Evolutionary conservation across 1,140 invertebrate genomes (phyloP).

Genomic region (Leptopilina clavipes): DNA sequence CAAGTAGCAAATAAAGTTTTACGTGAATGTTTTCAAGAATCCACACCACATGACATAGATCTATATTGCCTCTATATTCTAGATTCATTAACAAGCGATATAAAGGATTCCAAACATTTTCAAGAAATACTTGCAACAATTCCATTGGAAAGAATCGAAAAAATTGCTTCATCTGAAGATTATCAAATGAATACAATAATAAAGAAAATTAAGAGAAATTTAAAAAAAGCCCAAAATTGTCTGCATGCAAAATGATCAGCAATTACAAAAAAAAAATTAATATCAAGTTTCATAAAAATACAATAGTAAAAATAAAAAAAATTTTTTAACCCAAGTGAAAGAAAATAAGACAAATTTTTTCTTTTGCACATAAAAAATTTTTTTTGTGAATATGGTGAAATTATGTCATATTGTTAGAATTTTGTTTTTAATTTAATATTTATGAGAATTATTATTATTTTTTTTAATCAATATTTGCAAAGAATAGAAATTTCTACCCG

Average conservation of each 20-base stretch:
- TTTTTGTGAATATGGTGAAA: no score
- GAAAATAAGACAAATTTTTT: no score
- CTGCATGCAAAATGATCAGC: neutral
- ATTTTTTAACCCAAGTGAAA: no score
- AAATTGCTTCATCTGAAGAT: constrained; percentile 42
- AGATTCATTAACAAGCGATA: constrained; percentile 65
- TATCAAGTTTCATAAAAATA: no score
- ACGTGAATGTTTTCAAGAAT: constrained; percentile 53
- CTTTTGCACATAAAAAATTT: no score
- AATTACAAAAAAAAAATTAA: neutral
- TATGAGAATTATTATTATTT: no score
- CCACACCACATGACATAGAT: constrained; percentile 55
- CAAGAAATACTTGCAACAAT: constrained; percentile 53
- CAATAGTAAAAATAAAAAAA: no score
- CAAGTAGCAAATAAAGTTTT: constrained; percentile 53
- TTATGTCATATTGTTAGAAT: no score
- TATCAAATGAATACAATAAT: constrained; percentile 48
- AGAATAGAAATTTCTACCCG: no score
- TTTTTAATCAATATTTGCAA: no score
- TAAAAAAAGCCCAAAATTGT: constrained; percentile 6
- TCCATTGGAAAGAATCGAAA: constrained; percentile 56
- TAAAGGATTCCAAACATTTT: constrained; percentile 52
- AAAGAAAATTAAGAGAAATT: constrained; percentile 48
- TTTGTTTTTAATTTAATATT: no score
- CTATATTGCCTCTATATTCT: constrained; percentile 62